Evolutionary conservation across 1,140 invertebrate genomes (phyloP), one percentile per base, ranked within the genome.

Genomic region (Hetaerina americana): DNA sequence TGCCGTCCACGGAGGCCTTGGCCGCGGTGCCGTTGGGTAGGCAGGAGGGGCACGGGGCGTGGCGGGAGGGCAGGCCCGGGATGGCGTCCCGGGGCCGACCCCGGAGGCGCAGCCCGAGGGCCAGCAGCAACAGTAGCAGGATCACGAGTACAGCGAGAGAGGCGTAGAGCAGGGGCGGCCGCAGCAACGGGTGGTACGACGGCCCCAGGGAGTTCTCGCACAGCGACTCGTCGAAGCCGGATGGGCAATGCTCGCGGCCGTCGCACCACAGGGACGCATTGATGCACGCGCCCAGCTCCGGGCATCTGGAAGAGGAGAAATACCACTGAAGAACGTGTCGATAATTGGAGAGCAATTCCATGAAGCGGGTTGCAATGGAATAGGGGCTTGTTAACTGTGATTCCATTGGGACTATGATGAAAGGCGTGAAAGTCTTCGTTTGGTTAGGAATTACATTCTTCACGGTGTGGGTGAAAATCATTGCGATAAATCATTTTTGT

Each of bases 241-340:
- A 92, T 0, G 94, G 94, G 78, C 94, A 95, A 77, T 96, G 92
- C 27, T 86, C 84, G 15, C 87, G 81, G 0, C 92, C 93, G 77
- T 96, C 92, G 78, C 94, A 96, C 92, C 92, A 95, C 8, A 96
- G 84, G n/a, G 89, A 88, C 0, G 89, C 84, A 76, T 92, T 92
- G 76, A 96, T 94, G 80, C 94, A 96, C 3, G 92, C 93, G 77
- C 92, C 89, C 72, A 96, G 78, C 71, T 94, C 93, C 0, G 92
- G 89, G 79, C 94, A 96, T 26, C 89, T 87, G 77, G 91, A 88
- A 72, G 87, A 84, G 76, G 93, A 95, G n/a, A n/a, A n/a, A n/a
- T n/a, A n/a, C n/a, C n/a, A n/a, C n/a, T n/a, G n/a, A n/a, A n/a
- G n/a, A n/a, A n/a, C n/a, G n/a, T n/a, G n/a, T n/a, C n/a, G n/a